Percentiles rank a stretch among this genome's conserved stretches.
Conservation (phyloP, 2,113 vertebrate genomes). For the Mus spicilegus region DNA sequence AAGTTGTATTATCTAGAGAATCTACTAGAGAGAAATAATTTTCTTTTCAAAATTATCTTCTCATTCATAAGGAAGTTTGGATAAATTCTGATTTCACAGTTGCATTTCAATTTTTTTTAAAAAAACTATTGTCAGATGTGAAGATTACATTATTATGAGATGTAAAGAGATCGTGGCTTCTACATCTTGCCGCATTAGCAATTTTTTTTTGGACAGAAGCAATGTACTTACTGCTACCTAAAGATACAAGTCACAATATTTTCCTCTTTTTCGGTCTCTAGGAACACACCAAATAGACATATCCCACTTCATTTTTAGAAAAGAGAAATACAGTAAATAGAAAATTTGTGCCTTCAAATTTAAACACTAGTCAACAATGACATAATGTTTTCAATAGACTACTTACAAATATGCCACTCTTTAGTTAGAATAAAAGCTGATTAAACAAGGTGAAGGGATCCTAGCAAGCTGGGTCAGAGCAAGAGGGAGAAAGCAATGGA, state of each 20-base stretch:
- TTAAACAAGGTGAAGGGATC: not conserved
- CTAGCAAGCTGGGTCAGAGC: too few relatives aligned
- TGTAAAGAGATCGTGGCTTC: slow-evolving; percentile 40
- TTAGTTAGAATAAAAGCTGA: not conserved
- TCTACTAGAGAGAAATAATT: not conserved
- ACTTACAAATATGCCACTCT: not conserved
- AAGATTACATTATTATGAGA: slow-evolving; percentile 11
- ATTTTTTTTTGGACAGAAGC: not conserved
- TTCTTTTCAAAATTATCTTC: not conserved
- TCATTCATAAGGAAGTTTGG: not conserved
- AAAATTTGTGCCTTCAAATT: slow-evolving; percentile 41
- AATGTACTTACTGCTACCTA: not conserved
- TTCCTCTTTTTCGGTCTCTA: not conserved
- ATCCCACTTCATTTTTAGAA: not conserved
- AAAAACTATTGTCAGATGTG: slow-evolving; percentile 35
- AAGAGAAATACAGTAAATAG: not conserved
- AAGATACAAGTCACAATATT: slow-evolving; percentile 12
- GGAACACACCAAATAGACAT: not conserved
- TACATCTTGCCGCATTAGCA: slow-evolving; percentile 42
- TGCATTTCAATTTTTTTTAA: slow-evolving; percentile 44
- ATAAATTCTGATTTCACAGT: not conserved
- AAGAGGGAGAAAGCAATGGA: too few relatives aligned
- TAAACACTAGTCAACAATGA: slow-evolving; percentile 48
- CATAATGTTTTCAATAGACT: not conserved
- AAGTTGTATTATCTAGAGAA: not conserved